Conservation (phyloP, 2,113 vertebrate species). For the Zosterops borbonicus region DNA sequence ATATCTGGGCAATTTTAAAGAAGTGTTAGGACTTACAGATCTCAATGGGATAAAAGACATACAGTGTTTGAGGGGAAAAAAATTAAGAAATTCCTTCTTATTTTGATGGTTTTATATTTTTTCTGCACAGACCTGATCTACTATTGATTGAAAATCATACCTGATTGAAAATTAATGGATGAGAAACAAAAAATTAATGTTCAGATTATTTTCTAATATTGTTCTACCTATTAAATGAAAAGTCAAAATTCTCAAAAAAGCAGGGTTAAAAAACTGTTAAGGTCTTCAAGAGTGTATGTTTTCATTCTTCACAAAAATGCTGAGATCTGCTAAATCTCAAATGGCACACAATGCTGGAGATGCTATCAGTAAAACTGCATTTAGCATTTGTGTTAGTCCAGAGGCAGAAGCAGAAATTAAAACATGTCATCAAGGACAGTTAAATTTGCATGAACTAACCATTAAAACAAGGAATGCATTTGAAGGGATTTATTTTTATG, state of each 20-base stretch:
- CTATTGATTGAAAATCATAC: not conserved
- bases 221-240: not conserved
- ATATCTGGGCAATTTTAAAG: not conserved
- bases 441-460: constrained; percentile 56
- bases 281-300: not conserved
- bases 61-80: not conserved
- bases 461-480: constrained; percentile 36
- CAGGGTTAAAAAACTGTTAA: not conserved
- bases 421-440: constrained; percentile 9
- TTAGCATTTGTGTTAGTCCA: not conserved
- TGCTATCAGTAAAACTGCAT: not conserved
- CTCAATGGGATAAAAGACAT: not conserved
- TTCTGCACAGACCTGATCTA: not conserved
- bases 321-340: not conserved
- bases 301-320: not conserved
- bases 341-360: not conserved
- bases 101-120: not conserved
- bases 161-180: not conserved
- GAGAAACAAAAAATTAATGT: not conserved
- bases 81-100: not conserved
- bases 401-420: constrained; percentile 44
- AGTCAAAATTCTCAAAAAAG: not conserved
- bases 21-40: not conserved
- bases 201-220: not conserved
- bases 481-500: constrained; percentile 31